These are phyloP conservation scores for Abrostola tripartita DNA, from an alignment of 2,888 invertebrate genomes.

Conservation along the genomic window DNA sequence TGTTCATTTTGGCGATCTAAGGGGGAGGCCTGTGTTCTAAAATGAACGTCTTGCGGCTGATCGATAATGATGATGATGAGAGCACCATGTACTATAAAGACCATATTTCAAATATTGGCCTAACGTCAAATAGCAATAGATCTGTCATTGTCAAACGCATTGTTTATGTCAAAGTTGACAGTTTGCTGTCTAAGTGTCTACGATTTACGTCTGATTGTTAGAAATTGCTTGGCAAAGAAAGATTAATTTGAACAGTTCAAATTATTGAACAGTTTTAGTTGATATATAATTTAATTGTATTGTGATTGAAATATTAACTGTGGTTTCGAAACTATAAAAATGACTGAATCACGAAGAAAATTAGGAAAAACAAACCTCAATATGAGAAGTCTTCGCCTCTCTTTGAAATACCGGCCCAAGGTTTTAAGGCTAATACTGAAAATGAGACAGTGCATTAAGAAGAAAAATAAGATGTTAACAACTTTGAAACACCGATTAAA, in stretches of 20 bases:
- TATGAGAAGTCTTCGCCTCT: constrained; percentile 69
- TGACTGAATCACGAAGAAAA: constrained; percentile 50
- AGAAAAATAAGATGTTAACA: constrained; percentile 88
- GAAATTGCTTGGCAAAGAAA: not conserved
- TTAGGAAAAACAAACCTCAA: constrained; percentile 55
- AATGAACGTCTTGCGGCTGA: too few relatives aligned
- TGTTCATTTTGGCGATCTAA: too few relatives aligned
- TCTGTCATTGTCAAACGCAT: too few relatives aligned
- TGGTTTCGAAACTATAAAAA: constrained; percentile 22
- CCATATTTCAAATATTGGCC: too few relatives aligned
- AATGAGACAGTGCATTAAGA: constrained; percentile 86
- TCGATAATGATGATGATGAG: too few relatives aligned
- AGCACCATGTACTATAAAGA: too few relatives aligned
- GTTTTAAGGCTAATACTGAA: constrained; percentile 88
- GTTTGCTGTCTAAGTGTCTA: too few relatives aligned
- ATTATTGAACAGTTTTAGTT: not conserved
- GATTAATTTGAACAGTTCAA: not conserved
- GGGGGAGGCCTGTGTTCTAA: too few relatives aligned
- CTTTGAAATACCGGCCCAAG: constrained; percentile 88
- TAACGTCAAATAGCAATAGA: too few relatives aligned
- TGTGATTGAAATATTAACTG: not conserved
- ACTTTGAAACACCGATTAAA: constrained; percentile 88
- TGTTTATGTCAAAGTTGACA: too few relatives aligned
- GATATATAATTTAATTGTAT: constrained; percentile 1
- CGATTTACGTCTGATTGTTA: not conserved